Evolutionary conservation across 2,888 invertebrate species (phyloP), one percentile per base, ranked within the genome.

Genomic region (Tridacna gigas): DNA sequence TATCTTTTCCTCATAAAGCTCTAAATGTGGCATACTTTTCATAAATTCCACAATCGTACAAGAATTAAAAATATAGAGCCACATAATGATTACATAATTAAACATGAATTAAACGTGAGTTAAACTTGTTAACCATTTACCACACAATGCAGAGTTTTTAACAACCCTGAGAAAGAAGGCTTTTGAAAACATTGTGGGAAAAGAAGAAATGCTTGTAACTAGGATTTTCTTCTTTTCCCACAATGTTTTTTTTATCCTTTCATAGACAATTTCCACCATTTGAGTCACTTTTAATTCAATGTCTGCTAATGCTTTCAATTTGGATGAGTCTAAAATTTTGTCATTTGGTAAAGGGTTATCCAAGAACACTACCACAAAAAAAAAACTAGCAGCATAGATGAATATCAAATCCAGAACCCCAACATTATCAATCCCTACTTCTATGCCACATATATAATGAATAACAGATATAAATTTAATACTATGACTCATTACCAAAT

Each of bases 161-260:
- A 61, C 61, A 61, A 12, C 61, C n/a, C 18, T 61, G 51, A 12
- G n/a, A 11, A 9, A 61, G 22, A 61, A 15, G 22, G 61, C 18
- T 61, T 61, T 61, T 61, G 61, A 61, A 61, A 61, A 61, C n/a
- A n/a, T 61, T 15, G 61, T 61, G 61, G 15, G 13, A 61, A n/a
- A 61, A n/a, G 22, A 61, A 61, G 61, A 61, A 61, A 61, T 61
- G 61, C 22, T 15, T n/a, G n/a, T 13, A 51, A 51, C 51, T 11
- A 13, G 51, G 12, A 51, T 13, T 51, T 51, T 51, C 51, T 51
- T 15, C 51, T 51, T 51, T 51, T 51, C 12, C 15, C 51, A 51
- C 51, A 51, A 51, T 51, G 51, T 51, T 51, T 51, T 51, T 15
- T 15, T 13, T 15, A 13, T 51, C 15, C 15, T 51, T 11, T 51